Base-by-base conservation (phyloP, 2,113 vertebrate genomes). In the Apeltes quadracus region DNA sequence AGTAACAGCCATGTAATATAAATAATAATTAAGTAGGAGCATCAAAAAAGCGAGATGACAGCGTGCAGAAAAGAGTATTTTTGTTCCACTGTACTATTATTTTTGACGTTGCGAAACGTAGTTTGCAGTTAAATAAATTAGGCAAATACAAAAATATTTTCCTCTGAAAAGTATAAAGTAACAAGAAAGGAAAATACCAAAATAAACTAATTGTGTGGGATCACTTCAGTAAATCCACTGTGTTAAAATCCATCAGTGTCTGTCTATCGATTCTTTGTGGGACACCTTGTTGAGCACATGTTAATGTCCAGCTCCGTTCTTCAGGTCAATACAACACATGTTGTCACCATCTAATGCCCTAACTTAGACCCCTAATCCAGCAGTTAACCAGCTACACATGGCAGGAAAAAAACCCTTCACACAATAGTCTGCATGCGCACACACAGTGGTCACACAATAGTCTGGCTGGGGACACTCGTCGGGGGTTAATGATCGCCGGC, bases 401-500 rank as follows among this genome's bases (percentile, higher is more conserved):
- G 78, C 68, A 64, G 53, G 70, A 71, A 29, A 29, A 53, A 27
- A 50, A 5, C 20, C 25, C 50, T 61, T 34, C 68, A 51, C 79
- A 76, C 80, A 75, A 79, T 63, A n/a, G 75, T 75, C 34, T 64
- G 69, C 58, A 53, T 67, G 55, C 20, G 34, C 56, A 62, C 73
- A 78, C 84, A 67, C 48, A 36, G 61, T 38, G 59, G 46, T 38
- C 77, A 75, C 61, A 88, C 83, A 88, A 88, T 81, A 55, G 88
- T 84, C 64, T 83, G 85, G 54, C 44, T 29, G 9, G 36, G 57
- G 59, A 72, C 79, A 81, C 83, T 67, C 16, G 44, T 69, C 66
- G 18, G 79, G 72, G 87, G 89, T 89, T 89, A 89, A 84, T 90
- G 86, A 89, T 88, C 27, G 25, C 68, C 69, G 63, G 73, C 57